These are phyloP conservation scores for Dromiciops gliroides DNA, from an alignment of 2,113 vertebrate species.

Conservation along the genomic window DNA sequence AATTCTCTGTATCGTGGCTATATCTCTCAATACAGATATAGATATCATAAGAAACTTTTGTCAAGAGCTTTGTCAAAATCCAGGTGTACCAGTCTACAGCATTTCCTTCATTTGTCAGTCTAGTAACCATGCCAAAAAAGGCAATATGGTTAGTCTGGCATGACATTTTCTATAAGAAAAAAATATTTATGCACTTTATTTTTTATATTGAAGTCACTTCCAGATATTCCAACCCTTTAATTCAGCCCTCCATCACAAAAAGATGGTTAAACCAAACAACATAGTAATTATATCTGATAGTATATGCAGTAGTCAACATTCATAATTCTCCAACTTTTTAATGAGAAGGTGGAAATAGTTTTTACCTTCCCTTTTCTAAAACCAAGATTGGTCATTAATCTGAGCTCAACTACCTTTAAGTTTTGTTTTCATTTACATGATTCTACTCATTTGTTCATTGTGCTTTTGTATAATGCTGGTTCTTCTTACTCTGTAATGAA, in stretches of 20 bases:
- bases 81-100: background rate
- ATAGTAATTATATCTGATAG: background rate
- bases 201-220: background rate
- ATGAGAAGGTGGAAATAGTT: background rate
- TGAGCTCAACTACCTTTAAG: background rate
- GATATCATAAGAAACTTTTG: background rate
- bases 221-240: background rate
- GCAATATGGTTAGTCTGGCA: background rate
- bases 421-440: background rate
- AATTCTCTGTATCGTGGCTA: background rate
- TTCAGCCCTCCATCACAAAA: background rate
- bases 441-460: background rate
- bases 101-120: background rate
- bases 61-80: background rate
- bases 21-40: background rate
- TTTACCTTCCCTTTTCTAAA: background rate
- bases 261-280: background rate
- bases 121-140: background rate
- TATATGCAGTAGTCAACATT: background rate
- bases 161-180: background rate
- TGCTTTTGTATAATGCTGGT: background rate
- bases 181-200: background rate
- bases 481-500: background rate
- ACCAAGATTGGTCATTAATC: background rate
- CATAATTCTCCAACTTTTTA: background rate